Evolutionary conservation across 2,113 vertebrate genomes (phyloP), one percentile per base, ranked within the genome.

Genomic region (Rousettus leschenaultii): DNA sequence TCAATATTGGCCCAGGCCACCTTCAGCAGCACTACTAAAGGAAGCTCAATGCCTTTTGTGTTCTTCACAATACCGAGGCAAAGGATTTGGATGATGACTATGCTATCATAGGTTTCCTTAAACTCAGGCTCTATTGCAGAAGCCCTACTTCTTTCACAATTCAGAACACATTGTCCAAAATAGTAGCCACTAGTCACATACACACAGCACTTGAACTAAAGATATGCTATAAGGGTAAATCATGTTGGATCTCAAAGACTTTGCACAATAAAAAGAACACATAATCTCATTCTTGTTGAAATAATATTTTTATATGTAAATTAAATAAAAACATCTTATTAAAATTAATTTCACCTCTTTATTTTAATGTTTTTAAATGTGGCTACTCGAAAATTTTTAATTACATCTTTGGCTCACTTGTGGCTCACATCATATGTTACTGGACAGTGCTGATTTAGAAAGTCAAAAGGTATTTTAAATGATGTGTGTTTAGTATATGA

Each of bases 301-400:
- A 70, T 84, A 33, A 51, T n/a, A 35, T n/a, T 79, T 82, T 85
- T 80, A 38, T 89, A 55, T 77, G n/a, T 77, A 30, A 66, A 7
- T 48, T 83, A 91, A 90, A 88, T 59, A 78, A 70, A 75, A 96
- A 35, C 71, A 12, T 63, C 35, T 68, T 84, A 26, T 82, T 86
- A 75, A 90, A 90, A 86, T 93, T 78, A 83, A 70, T 82, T 91
- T 86, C 28, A 73, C 59, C 51, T 91, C 24, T 7, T 68, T 73
- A 45, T 65, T 78, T 65, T 55, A 55, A 65, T 26, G 61, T 65
- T 82, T 86, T 79, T 4, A 21, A 45, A 86, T 74, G 16, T 77
- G 26, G 45, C 24, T 71, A 75, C 59, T 74, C 75, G 43, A 48
- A 85, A 65, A 78, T 40, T 86, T 79, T 74, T 12, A 77, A 89